A percentile compares a stretch with the other conserved stretches of the same genome.
These are phyloP conservation scores for Hemithea aestivaria DNA, from an alignment of 2,888 invertebrate species.

Conservation along the genomic window DNA sequence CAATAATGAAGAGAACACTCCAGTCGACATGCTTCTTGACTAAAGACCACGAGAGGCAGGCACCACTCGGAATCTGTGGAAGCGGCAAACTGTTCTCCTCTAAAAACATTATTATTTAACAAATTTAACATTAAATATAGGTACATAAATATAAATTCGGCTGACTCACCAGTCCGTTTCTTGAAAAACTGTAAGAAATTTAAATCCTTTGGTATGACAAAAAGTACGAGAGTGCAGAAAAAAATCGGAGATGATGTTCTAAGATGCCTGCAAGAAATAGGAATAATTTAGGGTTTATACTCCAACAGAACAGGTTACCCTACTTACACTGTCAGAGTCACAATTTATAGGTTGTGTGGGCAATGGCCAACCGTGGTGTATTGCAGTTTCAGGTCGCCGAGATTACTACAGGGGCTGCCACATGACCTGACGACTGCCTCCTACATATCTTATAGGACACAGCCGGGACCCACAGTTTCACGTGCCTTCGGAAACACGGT, in stretches of 20 bases:
- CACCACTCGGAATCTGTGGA: constrained; percentile 33
- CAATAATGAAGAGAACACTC: constrained; percentile 50
- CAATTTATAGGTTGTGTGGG: too few relatives aligned
- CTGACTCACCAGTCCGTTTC: constrained; percentile 33
- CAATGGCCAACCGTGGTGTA: too few relatives aligned
- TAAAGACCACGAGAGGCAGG: constrained; percentile 50
- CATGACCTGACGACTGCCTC: too few relatives aligned
- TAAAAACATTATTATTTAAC: constrained; percentile 26
- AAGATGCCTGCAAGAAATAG: constrained; percentile 39
- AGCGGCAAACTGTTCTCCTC: constrained; percentile 27
- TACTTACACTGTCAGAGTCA: too few relatives aligned
- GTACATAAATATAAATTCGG: not conserved
- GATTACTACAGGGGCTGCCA: too few relatives aligned
- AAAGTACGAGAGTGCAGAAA: constrained; percentile 44
- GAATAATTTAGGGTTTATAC: not conserved
- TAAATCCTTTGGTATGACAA: constrained; percentile 44
- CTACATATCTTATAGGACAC: too few relatives aligned
- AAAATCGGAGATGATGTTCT: constrained; percentile 41
- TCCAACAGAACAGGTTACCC: too few relatives aligned
- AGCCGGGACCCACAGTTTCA: too few relatives aligned
- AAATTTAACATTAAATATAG: too few relatives aligned
- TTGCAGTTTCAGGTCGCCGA: too few relatives aligned
- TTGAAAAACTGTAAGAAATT: constrained; percentile 46
- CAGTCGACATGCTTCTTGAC: constrained; percentile 47
- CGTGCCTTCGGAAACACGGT: too few relatives aligned